These are phyloP conservation scores for Nesogale talazaci DNA, from an alignment of 2,113 vertebrate species.

Conservation along the genomic window DNA sequence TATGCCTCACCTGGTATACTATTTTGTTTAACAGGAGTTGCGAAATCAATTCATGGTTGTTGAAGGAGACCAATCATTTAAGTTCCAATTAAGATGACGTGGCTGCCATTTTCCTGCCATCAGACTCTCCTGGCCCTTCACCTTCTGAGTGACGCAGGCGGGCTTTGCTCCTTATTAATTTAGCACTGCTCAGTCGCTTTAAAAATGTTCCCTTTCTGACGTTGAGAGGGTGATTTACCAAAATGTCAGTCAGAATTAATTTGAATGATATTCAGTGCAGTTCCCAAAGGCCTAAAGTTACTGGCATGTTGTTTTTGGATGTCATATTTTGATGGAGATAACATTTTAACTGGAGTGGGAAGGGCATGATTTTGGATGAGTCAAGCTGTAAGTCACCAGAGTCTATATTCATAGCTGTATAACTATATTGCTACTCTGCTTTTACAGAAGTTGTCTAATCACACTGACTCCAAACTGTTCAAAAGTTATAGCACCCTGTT, in stretches of 20 bases:
- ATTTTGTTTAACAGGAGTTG: neutral
- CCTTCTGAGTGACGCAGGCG: slow-evolving; percentile 48
- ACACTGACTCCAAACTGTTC: slow-evolving; percentile 64
- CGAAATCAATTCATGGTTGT: slow-evolving; percentile 9
- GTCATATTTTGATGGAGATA: slow-evolving; percentile 82
- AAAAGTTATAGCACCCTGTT: slow-evolving; percentile 64
- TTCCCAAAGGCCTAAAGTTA: slow-evolving; percentile 77
- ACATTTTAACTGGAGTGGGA: slow-evolving; percentile 77
- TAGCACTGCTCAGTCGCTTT: slow-evolving; percentile 72
- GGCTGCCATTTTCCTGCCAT: slow-evolving; percentile 66
- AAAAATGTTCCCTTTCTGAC: slow-evolving; percentile 75
- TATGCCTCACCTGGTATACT: slow-evolving; percentile 17
- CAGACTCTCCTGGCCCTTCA: slow-evolving; percentile 46
- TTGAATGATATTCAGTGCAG: slow-evolving; percentile 74
- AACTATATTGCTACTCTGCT: slow-evolving; percentile 63
- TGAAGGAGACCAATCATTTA: slow-evolving; percentile 47
- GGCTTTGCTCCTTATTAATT: slow-evolving; percentile 65
- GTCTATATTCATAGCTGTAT: slow-evolving; percentile 71
- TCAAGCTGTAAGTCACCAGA: slow-evolving; percentile 70
- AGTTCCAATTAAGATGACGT: neutral
- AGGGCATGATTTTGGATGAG: slow-evolving; percentile 77
- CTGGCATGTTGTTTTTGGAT: slow-evolving; percentile 80
- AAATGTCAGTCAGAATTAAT: slow-evolving; percentile 81
- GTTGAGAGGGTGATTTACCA: slow-evolving; percentile 81
- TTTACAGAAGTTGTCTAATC: slow-evolving; percentile 69